Conservation (phyloP, 2,113 vertebrate species). For the Panthera leo region DNA sequence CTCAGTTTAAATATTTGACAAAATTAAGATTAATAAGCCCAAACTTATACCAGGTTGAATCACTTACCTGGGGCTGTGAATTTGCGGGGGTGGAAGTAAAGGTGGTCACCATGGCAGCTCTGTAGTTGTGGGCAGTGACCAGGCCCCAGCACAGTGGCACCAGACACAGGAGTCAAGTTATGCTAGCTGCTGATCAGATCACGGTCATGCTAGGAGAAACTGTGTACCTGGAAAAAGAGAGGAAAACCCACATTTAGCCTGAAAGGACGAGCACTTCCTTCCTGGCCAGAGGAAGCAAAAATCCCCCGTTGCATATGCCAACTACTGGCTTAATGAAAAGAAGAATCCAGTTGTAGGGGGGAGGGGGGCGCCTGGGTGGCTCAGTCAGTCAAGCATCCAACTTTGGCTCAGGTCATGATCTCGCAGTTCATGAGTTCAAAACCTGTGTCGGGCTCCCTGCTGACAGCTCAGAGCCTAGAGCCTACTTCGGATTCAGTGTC, state of each 20-base stretch:
- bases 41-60: rapidly evolving
- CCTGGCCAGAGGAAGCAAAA: not conserved
- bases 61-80: slow-evolving; percentile 84
- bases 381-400: too few species aligned
- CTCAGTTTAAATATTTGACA: not conserved
- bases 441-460: too few species aligned
- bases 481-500: too few species aligned
- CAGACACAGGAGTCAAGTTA: not conserved
- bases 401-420: too few species aligned
- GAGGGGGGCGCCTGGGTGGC: too few species aligned
- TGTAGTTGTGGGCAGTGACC: not conserved
- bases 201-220: slow-evolving; percentile 80
- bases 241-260: not conserved
- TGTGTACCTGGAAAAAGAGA: slow-evolving; percentile 70
- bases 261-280: not conserved
- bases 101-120: slow-evolving; percentile 77
- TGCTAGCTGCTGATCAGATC: slow-evolving; percentile 69
- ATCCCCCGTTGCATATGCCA: not conserved
- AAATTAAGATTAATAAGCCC: not conserved
- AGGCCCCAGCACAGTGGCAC: slow-evolving; percentile 19
- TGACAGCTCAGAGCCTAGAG: too few species aligned
- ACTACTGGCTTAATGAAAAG: not conserved
- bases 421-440: too few species aligned
- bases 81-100: slow-evolving; percentile 75
- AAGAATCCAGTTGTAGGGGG: not conserved